These are phyloP conservation scores for Leucophenga montana DNA, from an alignment of 2,888 invertebrate species.

Conservation along the genomic window DNA sequence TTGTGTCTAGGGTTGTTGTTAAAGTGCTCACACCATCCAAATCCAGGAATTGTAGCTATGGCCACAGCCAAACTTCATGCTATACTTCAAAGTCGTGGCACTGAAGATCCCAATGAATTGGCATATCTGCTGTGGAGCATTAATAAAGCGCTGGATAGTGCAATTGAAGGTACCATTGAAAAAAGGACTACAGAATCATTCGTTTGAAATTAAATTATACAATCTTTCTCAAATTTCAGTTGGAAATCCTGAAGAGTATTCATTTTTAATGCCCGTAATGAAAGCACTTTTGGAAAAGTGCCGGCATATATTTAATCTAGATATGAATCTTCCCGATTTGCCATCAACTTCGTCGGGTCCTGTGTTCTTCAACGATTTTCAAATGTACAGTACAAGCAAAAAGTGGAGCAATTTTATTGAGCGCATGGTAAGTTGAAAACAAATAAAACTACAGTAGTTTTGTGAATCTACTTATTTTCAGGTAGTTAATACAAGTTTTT, in stretches of 20 bases:
- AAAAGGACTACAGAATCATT: not conserved
- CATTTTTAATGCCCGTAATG: constrained; percentile 78
- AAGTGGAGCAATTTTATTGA: constrained; percentile 76
- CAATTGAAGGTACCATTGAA: constrained; percentile 71
- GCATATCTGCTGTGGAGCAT: constrained; percentile 75
- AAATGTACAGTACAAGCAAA: constrained; percentile 75
- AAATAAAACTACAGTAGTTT: not conserved
- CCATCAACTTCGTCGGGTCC: constrained; percentile 76
- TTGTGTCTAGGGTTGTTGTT: constrained; percentile 74
- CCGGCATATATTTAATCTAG: constrained; percentile 68
- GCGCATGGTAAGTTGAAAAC: constrained; percentile 72
- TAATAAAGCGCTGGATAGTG: constrained; percentile 73
- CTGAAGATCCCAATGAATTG: constrained; percentile 75
- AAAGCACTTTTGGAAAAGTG: constrained; percentile 77
- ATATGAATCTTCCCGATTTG: constrained; percentile 73
- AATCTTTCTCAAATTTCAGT: constrained; percentile 58
- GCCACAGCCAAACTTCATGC: constrained; percentile 78
- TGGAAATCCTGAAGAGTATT: constrained; percentile 76
- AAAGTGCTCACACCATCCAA: constrained; percentile 74
- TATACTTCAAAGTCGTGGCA: constrained; percentile 76
- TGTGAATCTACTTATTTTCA: not conserved
- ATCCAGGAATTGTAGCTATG: constrained; percentile 76
- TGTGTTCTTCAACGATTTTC: constrained; percentile 78
- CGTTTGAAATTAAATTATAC: not conserved
- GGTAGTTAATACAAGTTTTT: no score